These are phyloP conservation scores for Beris morrisii DNA, from an alignment of 2,888 invertebrate species.

Conservation along the genomic window DNA sequence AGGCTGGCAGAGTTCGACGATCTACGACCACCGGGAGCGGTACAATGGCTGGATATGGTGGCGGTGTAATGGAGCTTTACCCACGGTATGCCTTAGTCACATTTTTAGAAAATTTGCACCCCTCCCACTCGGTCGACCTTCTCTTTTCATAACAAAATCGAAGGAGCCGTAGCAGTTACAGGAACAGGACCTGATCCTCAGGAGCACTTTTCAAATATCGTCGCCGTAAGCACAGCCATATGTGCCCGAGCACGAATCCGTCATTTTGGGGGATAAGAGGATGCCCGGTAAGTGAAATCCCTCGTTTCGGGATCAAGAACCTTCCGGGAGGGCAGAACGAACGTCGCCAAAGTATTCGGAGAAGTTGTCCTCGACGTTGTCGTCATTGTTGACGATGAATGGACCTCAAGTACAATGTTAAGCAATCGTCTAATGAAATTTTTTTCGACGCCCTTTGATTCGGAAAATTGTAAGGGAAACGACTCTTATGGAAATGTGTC, in stretches of 20 bases:
- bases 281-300: too few species aligned
- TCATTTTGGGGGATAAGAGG: too few species aligned
- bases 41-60: not conserved
- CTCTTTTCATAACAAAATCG: not conserved
- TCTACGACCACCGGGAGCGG: not conserved
- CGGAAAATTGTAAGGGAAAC: constrained; percentile 12
- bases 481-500: constrained; percentile 19
- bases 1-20: constrained; percentile 1
- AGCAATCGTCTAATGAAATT: too few species aligned
- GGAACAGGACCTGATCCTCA: too few species aligned
- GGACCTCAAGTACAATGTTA: too few species aligned
- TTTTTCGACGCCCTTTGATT: constrained; percentile 1
- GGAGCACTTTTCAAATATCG: too few species aligned
- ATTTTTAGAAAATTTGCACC: not conserved
- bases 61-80: not conserved
- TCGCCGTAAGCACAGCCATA: too few species aligned
- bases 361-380: not conserved
- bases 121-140: not conserved
- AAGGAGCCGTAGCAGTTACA: not conserved
- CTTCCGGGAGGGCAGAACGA: not conserved
- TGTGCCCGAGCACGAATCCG: too few species aligned
- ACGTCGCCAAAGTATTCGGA: not conserved
- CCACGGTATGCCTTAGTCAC: too few species aligned
- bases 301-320: too few species aligned
- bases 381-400: not conserved